phyloP scores from a whole-genome alignment of 2,797 vertebrate genomes.

The Anniella stebbinsi region DNA sequence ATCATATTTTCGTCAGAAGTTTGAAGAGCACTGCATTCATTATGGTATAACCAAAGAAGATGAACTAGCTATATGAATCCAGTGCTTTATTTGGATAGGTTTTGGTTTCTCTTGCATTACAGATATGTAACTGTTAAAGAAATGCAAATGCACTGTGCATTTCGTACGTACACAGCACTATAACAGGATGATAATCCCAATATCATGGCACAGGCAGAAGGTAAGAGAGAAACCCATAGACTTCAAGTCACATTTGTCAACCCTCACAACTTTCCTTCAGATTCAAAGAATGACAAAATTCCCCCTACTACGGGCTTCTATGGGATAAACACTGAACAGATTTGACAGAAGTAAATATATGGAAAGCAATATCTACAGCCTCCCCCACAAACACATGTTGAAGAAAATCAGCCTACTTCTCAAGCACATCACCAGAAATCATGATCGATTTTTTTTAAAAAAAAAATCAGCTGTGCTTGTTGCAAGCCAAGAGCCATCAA shows the following conservation, averaged over 20 bases:
- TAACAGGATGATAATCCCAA: not conserved
- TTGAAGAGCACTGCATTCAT: not conserved
- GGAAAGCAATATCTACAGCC: conserved; percentile 35
- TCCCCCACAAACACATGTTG: conserved; percentile 35
- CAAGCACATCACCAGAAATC: conserved; percentile 10
- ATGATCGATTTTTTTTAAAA: not conserved
- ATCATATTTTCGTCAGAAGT: not conserved
- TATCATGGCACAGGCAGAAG: not conserved
- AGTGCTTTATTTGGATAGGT: not conserved
- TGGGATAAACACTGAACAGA: conserved; percentile 33
- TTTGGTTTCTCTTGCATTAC: not conserved
- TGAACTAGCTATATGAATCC: too few species aligned
- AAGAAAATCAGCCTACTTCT: conserved; percentile 29
- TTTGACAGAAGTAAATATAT: conserved; percentile 41
- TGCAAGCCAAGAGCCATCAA: conserved; percentile 36
- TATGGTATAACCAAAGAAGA: not conserved
- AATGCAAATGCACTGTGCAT: not conserved
- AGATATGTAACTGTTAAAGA: not conserved
- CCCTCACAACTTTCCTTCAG: conserved; percentile 3
- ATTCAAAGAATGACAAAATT: not conserved
- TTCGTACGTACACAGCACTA: not conserved
- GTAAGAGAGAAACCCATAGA: not conserved
- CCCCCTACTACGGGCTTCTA: conserved; percentile 1
- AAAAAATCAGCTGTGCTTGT: not conserved
- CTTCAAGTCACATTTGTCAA: not conserved